Base-by-base conservation (phyloP, 1,140 invertebrate genomes). In the Pseudomyrmex sp. region DNA sequence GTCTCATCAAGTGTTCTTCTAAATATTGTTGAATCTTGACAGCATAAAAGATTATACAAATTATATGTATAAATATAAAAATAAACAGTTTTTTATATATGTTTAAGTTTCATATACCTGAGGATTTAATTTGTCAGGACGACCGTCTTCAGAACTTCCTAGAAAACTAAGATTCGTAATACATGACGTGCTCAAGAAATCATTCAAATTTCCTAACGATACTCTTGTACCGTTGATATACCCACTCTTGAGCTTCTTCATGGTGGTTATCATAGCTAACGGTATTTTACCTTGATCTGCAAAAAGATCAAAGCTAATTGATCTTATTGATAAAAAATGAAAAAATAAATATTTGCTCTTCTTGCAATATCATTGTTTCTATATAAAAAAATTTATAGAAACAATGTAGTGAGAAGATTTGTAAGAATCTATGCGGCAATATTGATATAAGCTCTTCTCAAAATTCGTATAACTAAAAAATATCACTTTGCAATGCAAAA, bases 191-290 rank as follows among this genome's bases (percentile, higher is more conserved):
- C 96, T 99, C 13, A 99, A 93, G 93, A 99, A 99, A 86, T 99
- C 98, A 82, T 97, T 97, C 12, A 99, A 93, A 93, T 97, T 97
- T 56, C 98, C 98, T 23, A 99, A 94, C 77, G 98, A 98, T 0
- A 99, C 98, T 92, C 98, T 97, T 18, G 99, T 99, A 44, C 99
- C 99, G 93, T 99, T 99, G 61, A 99, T 99, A 92, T 99, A 99
- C 35, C 99, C 99, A 88, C 98, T 99, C 94, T 99, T 99, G 1
- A 99, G 95, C 94, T 99, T 99, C 92, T 99, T 99, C 95, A 99
- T 98, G 3, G 99, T 99, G 18, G 98, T 98, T 87, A 99, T 97
- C 96, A 99, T 98, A 0, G 98, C 98, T 91, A 98, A 95, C 7
- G 98, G 98, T 73, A 99, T 97, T 93, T 97, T 97, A 69, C 97